Conservation (phyloP, 2,888 invertebrate species). For the Clunio marinus region DNA sequence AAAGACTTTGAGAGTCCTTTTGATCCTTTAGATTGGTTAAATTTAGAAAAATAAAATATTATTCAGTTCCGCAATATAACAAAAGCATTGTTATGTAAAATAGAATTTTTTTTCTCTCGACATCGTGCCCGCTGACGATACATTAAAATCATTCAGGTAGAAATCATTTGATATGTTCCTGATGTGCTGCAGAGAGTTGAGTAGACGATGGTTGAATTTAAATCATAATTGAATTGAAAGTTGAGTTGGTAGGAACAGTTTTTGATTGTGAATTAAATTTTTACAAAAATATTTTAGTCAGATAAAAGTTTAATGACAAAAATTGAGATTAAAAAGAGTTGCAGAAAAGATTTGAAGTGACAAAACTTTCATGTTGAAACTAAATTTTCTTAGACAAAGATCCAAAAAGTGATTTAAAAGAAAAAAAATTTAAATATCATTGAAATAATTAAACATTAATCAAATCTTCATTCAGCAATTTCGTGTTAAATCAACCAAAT, state of each 20-base stretch:
- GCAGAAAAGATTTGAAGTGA: no score
- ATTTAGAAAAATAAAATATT: slow-evolving; percentile 6
- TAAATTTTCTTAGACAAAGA: no score
- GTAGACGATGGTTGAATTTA: neutral
- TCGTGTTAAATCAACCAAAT: slow-evolving; percentile 24
- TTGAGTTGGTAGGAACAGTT: neutral
- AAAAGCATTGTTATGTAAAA: slow-evolving; percentile 27
- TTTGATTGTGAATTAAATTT: neutral
- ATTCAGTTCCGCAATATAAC: slow-evolving; percentile 7
- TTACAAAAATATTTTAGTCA: slow-evolving; percentile 4
- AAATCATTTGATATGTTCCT: slow-evolving; percentile 13
- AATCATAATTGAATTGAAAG: slow-evolving; percentile 3
- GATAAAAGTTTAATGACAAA: no score
- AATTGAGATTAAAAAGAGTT: no score
- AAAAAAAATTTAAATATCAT: no score
- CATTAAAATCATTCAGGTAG: slow-evolving; percentile 34
- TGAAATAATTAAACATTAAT: neutral
- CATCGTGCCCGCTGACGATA: neutral
- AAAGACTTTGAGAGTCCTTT: neutral
- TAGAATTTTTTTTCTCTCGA: neutral
- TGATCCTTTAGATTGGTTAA: neutral
- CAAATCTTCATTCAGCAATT: slow-evolving; percentile 17
- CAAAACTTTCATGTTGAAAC: no score
- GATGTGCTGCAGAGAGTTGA: neutral
- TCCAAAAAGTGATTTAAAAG: no score